These are phyloP conservation scores for Synergus umbraculus DNA, from an alignment of 2,888 invertebrate species.

Conservation along the genomic window DNA sequence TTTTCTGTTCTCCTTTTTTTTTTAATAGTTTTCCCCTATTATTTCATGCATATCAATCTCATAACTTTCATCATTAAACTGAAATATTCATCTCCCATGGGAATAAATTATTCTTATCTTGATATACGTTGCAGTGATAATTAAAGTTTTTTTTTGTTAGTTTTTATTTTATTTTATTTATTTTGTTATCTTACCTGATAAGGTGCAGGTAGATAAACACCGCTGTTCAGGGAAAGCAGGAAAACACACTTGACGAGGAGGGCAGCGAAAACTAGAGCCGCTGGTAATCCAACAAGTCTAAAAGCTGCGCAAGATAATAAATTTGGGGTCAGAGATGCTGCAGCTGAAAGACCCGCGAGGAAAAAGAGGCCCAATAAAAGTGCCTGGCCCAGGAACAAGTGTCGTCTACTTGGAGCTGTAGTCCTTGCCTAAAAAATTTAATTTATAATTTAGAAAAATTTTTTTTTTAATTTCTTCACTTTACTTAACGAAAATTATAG, in stretches of 20 bases:
- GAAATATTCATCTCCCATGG: background rate
- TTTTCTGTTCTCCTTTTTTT: background rate
- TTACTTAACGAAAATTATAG: too few relatives aligned
- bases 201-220: conserved; percentile 93
- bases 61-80: background rate
- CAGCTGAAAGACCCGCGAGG: conserved; percentile 88
- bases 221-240: conserved; percentile 92
- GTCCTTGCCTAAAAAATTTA: conserved; percentile 81
- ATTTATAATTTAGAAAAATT: background rate
- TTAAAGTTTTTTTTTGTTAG: background rate
- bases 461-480: background rate
- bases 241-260: conserved; percentile 96
- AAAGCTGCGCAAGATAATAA: conserved; percentile 88
- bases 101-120: background rate
- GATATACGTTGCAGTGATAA: too few relatives aligned
- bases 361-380: conserved; percentile 90
- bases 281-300: conserved; percentile 89
- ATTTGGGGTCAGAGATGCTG: conserved; percentile 88
- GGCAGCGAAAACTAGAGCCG: conserved; percentile 92
- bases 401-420: conserved; percentile 89
- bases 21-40: background rate
- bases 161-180: background rate
- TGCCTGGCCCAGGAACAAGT: conserved; percentile 92
- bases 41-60: background rate
- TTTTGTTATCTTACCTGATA: conserved; percentile 84